Conservation (phyloP, 2,888 invertebrate species). For the Podabrus alpinus region DNA sequence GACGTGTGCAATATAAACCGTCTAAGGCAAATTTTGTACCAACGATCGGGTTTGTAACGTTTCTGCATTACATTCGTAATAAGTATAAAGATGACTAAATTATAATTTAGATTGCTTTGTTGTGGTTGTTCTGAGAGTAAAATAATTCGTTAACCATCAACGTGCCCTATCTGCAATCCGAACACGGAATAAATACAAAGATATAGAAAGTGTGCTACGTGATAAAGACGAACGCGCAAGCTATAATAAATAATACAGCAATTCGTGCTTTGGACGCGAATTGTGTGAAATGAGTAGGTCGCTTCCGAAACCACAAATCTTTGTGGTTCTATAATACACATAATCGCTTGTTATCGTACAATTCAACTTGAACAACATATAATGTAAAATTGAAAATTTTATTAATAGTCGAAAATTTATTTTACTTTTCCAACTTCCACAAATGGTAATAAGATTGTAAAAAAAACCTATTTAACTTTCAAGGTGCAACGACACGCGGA, state of each 20-base stretch:
- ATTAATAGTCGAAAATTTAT: background rate
- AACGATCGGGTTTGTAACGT: background rate
- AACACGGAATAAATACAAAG: conserved; percentile 43
- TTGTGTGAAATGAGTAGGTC: conserved; percentile 30
- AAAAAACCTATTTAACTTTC: conserved; percentile 23
- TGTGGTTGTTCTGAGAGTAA: conserved; percentile 29
- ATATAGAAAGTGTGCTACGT: conserved; percentile 48
- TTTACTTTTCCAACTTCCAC: background rate
- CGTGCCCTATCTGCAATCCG: conserved; percentile 38
- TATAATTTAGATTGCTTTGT: conserved; percentile 34
- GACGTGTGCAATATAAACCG: background rate
- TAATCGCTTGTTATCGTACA: background rate
- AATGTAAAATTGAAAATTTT: conserved; percentile 6
- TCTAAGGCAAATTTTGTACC: background rate
- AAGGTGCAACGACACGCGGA: conserved; percentile 28
- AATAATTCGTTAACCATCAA: conserved; percentile 33
- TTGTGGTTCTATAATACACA: conserved; percentile 23
- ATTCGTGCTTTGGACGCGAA: conserved; percentile 40
- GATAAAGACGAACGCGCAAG: conserved; percentile 45
- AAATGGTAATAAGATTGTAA: background rate
- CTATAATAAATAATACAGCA: conserved; percentile 50
- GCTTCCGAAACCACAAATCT: conserved; percentile 28
- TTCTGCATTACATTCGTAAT: background rate
- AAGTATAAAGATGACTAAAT: conserved; percentile 20
- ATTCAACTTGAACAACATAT: conserved; percentile 1